Evolutionary conservation across 64 coral and sea anemone genomes (phyloP), one percentile per base, ranked within the genome.

Genomic region (Platygyra sinensis): DNA sequence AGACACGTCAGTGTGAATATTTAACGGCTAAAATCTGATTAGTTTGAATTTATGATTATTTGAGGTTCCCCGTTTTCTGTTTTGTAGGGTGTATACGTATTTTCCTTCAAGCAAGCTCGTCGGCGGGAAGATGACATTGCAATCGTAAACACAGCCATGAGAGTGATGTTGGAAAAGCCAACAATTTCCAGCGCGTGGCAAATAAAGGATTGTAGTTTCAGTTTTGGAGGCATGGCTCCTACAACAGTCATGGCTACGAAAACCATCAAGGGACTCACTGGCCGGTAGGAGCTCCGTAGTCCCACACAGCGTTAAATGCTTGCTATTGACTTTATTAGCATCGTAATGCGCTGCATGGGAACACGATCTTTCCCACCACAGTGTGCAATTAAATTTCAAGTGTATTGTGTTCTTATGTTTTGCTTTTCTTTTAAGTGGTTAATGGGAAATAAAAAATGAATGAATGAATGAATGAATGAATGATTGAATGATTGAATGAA

Each of bases 141-240:
- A 62, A 96, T 96, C 62, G 95, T 94, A 7, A 96, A 96, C 79
- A 85, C 95, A 73, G 91, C 91, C 32, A 94, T 96, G 91, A 89
- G 88, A 57, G 95, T 96, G 77, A 51, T 72, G 64, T 61, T 97
- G 51, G 88, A 88, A 59, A 81, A 49, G 52, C 71, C 84, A 55
- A 30, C 8, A n/a, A 60, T 31, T 52, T 50, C 49, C 55, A 83
- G 62, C 19, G 59, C 42, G 3, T 93, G 87, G 91, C 28, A 46
- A 76, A 86, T 97, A 13, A 97, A 91, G 78, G 95, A 94, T 3
- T 97, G 91, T 51, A 76, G 82, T 83, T 79, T 97, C 52, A 90
- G 91, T 82, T 97, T 94, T 78, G 95, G 95, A 65, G 95, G 95
- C 10, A 94, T 97, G 95, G 95, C 95, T 42, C 95, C 95, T 16